Evolutionary conservation across 2,113 vertebrate genomes (phyloP).

Genomic region (Oreocharis arfaki): DNA sequence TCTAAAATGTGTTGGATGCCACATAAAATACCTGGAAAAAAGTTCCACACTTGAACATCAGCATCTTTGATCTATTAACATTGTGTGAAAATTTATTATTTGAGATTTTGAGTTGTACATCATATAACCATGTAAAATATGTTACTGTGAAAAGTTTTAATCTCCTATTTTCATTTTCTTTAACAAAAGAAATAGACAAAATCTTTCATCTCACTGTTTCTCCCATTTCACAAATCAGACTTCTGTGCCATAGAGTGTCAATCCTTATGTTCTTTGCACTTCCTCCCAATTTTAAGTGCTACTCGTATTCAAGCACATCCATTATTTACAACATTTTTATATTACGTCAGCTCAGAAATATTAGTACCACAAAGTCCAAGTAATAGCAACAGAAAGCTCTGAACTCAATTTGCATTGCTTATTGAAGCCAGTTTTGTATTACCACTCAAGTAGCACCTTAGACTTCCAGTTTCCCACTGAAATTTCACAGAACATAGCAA

Average conservation of each 20-base stretch:
- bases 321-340: neutral
- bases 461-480: neutral
- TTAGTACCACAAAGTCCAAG: neutral
- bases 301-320: neutral
- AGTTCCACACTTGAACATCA: fast-evolving
- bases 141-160: neutral
- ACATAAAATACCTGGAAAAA: neutral
- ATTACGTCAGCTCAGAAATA: neutral
- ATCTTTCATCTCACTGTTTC: neutral
- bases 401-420: neutral
- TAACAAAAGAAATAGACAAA: neutral
- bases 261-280: neutral
- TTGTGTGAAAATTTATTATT: neutral
- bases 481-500: neutral
- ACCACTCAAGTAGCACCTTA: fast-evolving
- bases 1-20: neutral
- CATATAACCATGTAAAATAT: neutral
- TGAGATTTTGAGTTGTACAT: neutral
- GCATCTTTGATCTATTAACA: neutral
- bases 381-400: neutral
- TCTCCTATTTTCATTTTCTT: neutral
- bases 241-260: neutral
- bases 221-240: neutral
- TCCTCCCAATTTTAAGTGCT: neutral
- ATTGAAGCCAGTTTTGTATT: neutral